Percentiles rank a stretch among this genome's conserved stretches.
phyloP scores from a whole-genome alignment of 2,888 invertebrate genomes.

The Noctua comes region DNA sequence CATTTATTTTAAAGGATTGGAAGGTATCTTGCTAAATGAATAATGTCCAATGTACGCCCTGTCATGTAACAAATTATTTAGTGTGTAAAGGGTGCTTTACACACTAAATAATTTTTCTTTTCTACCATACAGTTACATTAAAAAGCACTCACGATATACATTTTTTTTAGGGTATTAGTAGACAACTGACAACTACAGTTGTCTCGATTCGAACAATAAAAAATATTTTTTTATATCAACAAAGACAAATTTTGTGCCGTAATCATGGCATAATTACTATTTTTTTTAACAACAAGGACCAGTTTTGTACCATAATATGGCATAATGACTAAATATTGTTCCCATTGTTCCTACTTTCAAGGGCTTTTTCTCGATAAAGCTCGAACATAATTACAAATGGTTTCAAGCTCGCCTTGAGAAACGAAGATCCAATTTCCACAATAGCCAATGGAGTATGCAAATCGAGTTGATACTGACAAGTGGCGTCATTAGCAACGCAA shows the following conservation, averaged over 20 bases:
- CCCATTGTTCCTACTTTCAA: background rate
- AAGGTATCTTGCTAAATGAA: background rate
- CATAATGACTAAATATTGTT: background rate
- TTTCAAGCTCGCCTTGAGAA: conserved; percentile 7
- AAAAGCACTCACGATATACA: too few relatives aligned
- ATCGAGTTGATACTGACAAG: conserved; percentile 10
- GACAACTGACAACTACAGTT: too few relatives aligned
- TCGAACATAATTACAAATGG: conserved; percentile 9
- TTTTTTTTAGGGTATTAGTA: too few relatives aligned
- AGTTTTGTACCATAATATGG: too few relatives aligned
- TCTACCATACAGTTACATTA: too few relatives aligned
- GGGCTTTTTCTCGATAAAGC: background rate
- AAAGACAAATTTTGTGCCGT: too few relatives aligned
- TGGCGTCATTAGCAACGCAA: conserved; percentile 12
- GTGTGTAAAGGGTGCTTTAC: background rate
- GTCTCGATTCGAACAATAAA: too few relatives aligned
- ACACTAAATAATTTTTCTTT: too few relatives aligned
- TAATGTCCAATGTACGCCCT: background rate
- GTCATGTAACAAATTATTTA: background rate
- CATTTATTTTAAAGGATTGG: too few relatives aligned
- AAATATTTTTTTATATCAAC: too few relatives aligned
- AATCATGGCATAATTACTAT: background rate
- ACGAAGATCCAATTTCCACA: conserved; percentile 20
- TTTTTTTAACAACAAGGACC: too few relatives aligned
- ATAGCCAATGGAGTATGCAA: conserved; percentile 35